phyloP scores from a whole-genome alignment of 35 echinoderm and acorn worm species.

The Lytechinus pictus region DNA sequence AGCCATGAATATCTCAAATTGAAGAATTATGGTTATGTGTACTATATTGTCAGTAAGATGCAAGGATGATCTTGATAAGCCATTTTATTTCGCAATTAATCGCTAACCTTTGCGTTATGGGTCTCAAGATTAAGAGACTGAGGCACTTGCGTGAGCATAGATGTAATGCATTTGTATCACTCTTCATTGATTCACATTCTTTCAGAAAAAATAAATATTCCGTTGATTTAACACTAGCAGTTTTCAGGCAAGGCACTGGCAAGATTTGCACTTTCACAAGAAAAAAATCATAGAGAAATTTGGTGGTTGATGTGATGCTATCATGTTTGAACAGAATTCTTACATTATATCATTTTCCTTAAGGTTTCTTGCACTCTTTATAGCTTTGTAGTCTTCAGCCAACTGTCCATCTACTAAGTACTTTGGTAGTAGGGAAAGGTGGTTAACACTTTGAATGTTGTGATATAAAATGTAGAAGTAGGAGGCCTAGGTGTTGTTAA shows the following conservation, averaged over 20 bases:
- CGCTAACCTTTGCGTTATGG: too few relatives aligned
- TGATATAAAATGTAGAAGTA: neutral
- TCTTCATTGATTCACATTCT: too few relatives aligned
- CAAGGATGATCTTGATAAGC: too few relatives aligned
- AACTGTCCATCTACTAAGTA: neutral
- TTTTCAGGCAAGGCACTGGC: too few relatives aligned
- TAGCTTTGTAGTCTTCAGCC: neutral
- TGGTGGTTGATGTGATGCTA: neutral
- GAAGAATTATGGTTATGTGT: slow-evolving; percentile 42
- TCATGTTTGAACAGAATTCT: neutral
- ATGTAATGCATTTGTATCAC: too few relatives aligned
- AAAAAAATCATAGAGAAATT: too few relatives aligned
- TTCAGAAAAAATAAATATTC: too few relatives aligned
- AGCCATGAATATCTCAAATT: slow-evolving; percentile 44
- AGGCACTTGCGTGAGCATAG: too few relatives aligned
- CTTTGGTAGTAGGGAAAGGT: neutral
- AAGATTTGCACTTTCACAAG: too few relatives aligned
- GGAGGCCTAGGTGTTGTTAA: neutral
- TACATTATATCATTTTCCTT: neutral
- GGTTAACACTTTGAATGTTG: slow-evolving; percentile 12
- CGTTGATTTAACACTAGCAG: too few relatives aligned
- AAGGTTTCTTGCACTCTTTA: neutral
- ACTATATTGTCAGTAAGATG: neutral
- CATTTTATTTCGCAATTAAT: too few relatives aligned
- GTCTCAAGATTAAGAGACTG: too few relatives aligned